Percentiles rank a stretch among this genome's conserved stretches.
phyloP scores from a whole-genome alignment of 2,113 vertebrate species.

The Leptobrachium ailaonicum region DNA sequence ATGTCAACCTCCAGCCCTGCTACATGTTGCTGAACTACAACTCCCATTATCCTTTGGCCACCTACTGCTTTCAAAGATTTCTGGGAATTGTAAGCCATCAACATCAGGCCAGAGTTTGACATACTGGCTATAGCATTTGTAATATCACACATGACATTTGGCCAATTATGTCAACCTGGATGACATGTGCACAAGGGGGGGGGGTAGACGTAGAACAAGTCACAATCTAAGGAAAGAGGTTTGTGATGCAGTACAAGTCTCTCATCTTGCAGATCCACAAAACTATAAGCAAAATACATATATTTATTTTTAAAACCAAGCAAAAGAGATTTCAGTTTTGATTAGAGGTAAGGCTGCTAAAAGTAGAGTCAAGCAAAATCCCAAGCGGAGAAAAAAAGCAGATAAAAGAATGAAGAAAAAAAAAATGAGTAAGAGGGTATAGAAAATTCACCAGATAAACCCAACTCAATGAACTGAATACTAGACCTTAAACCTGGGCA shows the following conservation, averaged over 20 bases:
- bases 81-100: no score
- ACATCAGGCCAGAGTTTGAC: no score
- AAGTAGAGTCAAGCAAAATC: conserved; percentile 37
- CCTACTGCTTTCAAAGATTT: no score
- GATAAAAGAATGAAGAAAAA: not conserved
- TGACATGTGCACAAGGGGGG: no score
- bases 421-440: not conserved
- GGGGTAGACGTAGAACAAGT: not conserved
- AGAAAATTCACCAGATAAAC: conserved; percentile 6
- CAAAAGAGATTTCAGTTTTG: not conserved
- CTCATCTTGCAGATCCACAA: conserved; percentile 23
- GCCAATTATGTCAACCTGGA: no score
- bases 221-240: conserved; percentile 17
- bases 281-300: not conserved
- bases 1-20: no score
- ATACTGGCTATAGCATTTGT: no score
- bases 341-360: conserved; percentile 45
- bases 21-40: no score
- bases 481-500: conserved; percentile 17
- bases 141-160: no score
- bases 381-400: conserved; percentile 1
- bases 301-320: not conserved
- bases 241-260: not conserved
- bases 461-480: not conserved
- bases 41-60: no score